Percentiles rank a stretch among this genome's conserved stretches.
phyloP scores from a whole-genome alignment of 2,797 vertebrate genomes.

The Diplodus sargus region DNA sequence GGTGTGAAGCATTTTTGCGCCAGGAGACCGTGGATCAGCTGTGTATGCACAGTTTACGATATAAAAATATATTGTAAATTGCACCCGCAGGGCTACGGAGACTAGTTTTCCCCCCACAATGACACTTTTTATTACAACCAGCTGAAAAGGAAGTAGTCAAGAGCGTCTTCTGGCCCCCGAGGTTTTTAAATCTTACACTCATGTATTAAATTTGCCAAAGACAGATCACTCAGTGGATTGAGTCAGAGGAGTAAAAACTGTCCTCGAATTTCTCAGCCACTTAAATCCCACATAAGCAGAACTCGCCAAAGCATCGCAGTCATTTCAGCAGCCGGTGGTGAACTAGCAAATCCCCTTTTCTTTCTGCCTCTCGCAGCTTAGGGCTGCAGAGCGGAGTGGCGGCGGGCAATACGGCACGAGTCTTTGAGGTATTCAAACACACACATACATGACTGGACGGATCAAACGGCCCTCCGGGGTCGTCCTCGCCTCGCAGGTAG shows the following conservation, averaged over 20 bases:
- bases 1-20: constrained; percentile 27
- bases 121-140: constrained; percentile 65
- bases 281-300: constrained; percentile 79
- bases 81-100: constrained; percentile 17
- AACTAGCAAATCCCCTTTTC: constrained; percentile 76
- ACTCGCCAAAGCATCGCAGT: constrained; percentile 70
- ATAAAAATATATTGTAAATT: constrained; percentile 44
- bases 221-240: constrained; percentile 77
- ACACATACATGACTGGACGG: constrained; percentile 38
- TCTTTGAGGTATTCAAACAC: constrained; percentile 61
- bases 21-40: not conserved
- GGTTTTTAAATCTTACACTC: constrained; percentile 68
- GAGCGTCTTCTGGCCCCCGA: constrained; percentile 43
- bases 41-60: constrained; percentile 22
- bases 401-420: constrained; percentile 14
- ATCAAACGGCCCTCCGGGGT: constrained; percentile 36
- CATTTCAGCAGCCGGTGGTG: constrained; percentile 67
- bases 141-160: constrained; percentile 58
- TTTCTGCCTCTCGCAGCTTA: constrained; percentile 71
- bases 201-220: constrained; percentile 77
- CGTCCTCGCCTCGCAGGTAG: constrained; percentile 41
- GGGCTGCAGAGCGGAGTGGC: constrained; percentile 59
- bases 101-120: constrained; percentile 38
- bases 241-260: constrained; percentile 71
- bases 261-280: constrained; percentile 75